Evolutionary conservation across 2,113 vertebrate genomes (phyloP).

Genomic region (Cyphomyrus discorhynchus): DNA sequence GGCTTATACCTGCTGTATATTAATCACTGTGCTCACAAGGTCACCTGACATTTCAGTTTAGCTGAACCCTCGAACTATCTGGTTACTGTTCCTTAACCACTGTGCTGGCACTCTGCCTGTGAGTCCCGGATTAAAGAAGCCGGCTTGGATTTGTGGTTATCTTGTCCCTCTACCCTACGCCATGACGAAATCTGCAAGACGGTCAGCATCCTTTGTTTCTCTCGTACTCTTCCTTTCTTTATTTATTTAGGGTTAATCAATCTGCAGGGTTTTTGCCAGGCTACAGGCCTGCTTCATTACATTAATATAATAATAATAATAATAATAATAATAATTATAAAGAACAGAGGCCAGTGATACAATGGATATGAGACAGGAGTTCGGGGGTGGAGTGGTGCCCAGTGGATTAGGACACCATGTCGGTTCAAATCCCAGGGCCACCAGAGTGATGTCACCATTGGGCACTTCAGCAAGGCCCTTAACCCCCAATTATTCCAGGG

Average conservation of each 20-base stretch:
- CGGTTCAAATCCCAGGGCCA: background rate
- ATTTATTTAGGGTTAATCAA: background rate
- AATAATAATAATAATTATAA: background rate
- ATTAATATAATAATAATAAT: background rate
- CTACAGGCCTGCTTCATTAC: background rate
- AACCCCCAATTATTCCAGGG: background rate
- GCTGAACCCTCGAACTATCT: background rate
- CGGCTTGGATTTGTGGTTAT: background rate
- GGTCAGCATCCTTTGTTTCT: background rate
- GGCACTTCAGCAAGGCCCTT: background rate
- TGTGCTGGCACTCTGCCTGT: background rate
- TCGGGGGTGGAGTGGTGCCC: background rate
- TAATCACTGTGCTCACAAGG: background rate
- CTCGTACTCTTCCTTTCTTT: background rate
- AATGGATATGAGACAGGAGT: background rate
- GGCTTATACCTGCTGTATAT: background rate
- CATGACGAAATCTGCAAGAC: background rate
- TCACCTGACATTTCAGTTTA: background rate
- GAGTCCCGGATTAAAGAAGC: background rate
- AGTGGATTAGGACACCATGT: background rate
- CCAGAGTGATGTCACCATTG: background rate
- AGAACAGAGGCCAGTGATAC: background rate
- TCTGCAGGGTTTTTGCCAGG: background rate
- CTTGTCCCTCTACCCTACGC: background rate
- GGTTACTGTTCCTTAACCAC: background rate